Percentiles rank a stretch among this genome's conserved stretches.
phyloP scores from a whole-genome alignment of 2,888 invertebrate species.

The Leptopilina myrica region DNA sequence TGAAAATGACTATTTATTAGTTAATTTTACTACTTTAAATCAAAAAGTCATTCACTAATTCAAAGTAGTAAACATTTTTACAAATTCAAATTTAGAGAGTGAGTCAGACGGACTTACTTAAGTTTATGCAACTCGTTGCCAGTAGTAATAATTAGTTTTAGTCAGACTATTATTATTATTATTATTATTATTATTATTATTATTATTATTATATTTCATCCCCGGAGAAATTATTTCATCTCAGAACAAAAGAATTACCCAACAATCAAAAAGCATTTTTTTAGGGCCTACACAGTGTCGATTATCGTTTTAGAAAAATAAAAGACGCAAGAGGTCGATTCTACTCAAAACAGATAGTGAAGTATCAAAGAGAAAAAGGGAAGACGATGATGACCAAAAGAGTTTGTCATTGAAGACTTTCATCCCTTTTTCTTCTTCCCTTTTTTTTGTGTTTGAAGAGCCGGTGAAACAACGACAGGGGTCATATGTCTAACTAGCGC shows the following conservation, averaged over 20 bases:
- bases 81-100: too few relatives aligned
- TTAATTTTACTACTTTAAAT: too few relatives aligned
- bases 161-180: too few relatives aligned
- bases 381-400: conserved; percentile 46
- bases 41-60: too few relatives aligned
- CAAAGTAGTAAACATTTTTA: too few relatives aligned
- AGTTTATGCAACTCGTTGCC: too few relatives aligned
- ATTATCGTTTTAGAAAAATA: conserved; percentile 25
- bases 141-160: too few relatives aligned
- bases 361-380: neutral
- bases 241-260: neutral
- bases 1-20: too few relatives aligned
- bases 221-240: neutral
- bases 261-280: neutral
- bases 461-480: conserved; percentile 36
- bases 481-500: conserved; percentile 54
- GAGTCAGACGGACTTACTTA: too few relatives aligned
- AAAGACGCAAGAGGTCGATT: neutral
- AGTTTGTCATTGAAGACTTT: conserved; percentile 53
- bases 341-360: conserved; percentile 26
- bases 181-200: too few relatives aligned
- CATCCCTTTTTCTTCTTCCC: conserved; percentile 52
- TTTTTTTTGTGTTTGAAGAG: conserved; percentile 40
- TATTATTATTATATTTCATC: too few relatives aligned
- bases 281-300: neutral